Conservation (phyloP, 23 tunicate species). For the Styela clava region DNA sequence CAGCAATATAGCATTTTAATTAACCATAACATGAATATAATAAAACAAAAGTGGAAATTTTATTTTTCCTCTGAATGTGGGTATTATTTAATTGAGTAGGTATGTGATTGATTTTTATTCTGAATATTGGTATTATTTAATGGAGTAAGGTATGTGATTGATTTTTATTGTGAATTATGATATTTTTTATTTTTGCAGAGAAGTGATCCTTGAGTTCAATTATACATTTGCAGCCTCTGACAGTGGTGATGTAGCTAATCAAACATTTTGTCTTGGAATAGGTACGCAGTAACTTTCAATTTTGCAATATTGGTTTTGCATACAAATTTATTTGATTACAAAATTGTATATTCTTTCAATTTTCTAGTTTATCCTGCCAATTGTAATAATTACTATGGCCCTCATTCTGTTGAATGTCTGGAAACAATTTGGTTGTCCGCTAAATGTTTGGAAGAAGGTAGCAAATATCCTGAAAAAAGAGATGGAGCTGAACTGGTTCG, state of each 20-base stretch:
- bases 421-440: slow-evolving; percentile 14
- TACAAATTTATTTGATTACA: neutral
- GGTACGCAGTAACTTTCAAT: slow-evolving; percentile 21
- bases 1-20: too few species aligned
- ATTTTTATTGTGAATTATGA: too few species aligned
- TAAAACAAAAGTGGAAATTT: too few species aligned
- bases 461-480: slow-evolving; percentile 8
- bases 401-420: slow-evolving; percentile 18
- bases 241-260: slow-evolving; percentile 18
- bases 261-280: slow-evolving; percentile 27
- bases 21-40: too few species aligned
- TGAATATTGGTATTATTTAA: too few species aligned
- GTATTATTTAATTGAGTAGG: too few species aligned
- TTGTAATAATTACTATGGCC: slow-evolving; percentile 29
- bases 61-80: too few species aligned
- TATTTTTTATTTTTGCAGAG: slow-evolving; percentile 7
- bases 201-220: slow-evolving; percentile 9
- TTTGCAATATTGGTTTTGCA: neutral
- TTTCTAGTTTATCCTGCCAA: slow-evolving; percentile 11
- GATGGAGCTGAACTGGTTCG: neutral
- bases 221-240: slow-evolving; percentile 8
- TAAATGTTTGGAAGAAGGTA: slow-evolving; percentile 27
- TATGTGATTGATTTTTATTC: too few species aligned
- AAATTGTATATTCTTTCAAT: neutral
- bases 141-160: too few species aligned